A percentile compares a stretch with the other conserved stretches of the same genome.
These are phyloP conservation scores for Zaprionus bogoriensis DNA, from an alignment of 2,888 invertebrate species.

Conservation along the genomic window DNA sequence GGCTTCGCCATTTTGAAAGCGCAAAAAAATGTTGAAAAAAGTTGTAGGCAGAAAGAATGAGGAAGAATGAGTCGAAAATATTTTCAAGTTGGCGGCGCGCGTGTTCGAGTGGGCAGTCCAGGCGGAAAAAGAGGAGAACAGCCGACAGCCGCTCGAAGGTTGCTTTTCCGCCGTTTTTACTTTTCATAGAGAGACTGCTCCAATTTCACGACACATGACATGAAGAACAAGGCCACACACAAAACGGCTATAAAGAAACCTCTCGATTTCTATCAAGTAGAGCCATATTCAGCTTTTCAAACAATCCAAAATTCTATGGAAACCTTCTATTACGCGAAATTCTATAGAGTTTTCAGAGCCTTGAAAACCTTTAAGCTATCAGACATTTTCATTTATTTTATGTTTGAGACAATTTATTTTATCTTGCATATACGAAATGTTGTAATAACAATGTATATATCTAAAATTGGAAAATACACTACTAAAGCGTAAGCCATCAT, in stretches of 20 bases:
- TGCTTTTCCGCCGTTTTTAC: slow-evolving; percentile 5
- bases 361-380: too few species aligned
- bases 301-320: too few species aligned
- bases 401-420: too few species aligned
- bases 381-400: too few species aligned
- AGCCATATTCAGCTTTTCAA: neutral
- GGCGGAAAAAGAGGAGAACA: slow-evolving; percentile 27
- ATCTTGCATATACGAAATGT: too few species aligned
- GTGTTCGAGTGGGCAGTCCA: slow-evolving; percentile 57
- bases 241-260: slow-evolving; percentile 9
- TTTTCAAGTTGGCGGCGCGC: slow-evolving; percentile 38
- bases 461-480: too few species aligned
- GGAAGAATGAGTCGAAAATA: neutral
- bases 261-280: slow-evolving; percentile 2
- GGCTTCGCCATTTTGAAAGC: slow-evolving; percentile 67
- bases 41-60: slow-evolving; percentile 9
- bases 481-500: too few species aligned
- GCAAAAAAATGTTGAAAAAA: slow-evolving; percentile 3
- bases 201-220: slow-evolving; percentile 38
- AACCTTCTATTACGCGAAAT: too few species aligned
- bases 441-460: too few species aligned
- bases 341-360: too few species aligned
- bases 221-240: slow-evolving; percentile 24
- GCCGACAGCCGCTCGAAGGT: slow-evolving; percentile 4
- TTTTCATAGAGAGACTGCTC: slow-evolving; percentile 41